phyloP scores from a whole-genome alignment of 2,113 vertebrate species.

The Australoheros scitulus region DNA sequence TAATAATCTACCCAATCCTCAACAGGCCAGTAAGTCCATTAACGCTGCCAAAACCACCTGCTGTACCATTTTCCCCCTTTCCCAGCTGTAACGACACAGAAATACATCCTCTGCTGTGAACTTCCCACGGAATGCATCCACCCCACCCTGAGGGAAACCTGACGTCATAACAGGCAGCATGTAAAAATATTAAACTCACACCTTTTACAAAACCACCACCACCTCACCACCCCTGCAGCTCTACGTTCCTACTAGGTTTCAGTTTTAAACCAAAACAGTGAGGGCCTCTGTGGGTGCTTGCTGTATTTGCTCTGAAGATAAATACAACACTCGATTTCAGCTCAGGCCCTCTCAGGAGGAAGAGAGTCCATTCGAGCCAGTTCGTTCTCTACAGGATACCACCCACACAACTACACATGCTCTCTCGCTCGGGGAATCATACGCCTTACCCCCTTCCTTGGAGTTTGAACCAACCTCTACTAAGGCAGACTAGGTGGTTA shows the following conservation, averaged over 20 bases:
- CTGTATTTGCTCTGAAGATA: constrained; percentile 40
- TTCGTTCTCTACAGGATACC: constrained; percentile 33
- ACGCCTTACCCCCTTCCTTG: constrained; percentile 53
- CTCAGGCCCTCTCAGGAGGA: constrained; percentile 32
- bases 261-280: constrained; percentile 49
- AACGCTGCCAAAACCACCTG: constrained; percentile 49
- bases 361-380: constrained; percentile 22
- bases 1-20: constrained; percentile 74
- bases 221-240: background rate
- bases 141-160: constrained; percentile 31
- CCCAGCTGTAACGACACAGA: constrained; percentile 45
- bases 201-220: constrained; percentile 12
- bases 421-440: constrained; percentile 11
- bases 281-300: constrained; percentile 34
- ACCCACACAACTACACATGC: constrained; percentile 41
- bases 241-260: constrained; percentile 33
- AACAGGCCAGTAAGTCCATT: constrained; percentile 66
- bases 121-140: constrained; percentile 51
- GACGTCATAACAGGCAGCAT: constrained; percentile 29
- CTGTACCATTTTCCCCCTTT: background rate
- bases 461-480: constrained; percentile 55
- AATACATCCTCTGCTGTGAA: constrained; percentile 16
- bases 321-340: constrained; percentile 54
- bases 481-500: constrained; percentile 31
- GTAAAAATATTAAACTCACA: constrained; percentile 43